phyloP scores from a whole-genome alignment of 2,888 invertebrate genomes.

The Acleris holmiana region DNA sequence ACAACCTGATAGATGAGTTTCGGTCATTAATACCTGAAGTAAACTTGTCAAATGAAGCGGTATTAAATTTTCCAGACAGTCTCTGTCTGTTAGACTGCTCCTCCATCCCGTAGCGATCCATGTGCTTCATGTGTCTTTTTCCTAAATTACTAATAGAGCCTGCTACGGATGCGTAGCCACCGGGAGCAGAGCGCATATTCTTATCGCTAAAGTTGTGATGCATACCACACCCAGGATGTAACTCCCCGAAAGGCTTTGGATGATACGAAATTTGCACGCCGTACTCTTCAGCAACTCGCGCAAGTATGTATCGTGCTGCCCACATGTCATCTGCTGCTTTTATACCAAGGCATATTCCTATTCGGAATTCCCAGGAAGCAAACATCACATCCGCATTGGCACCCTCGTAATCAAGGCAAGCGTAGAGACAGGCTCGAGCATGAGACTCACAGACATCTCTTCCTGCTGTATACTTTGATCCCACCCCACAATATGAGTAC shows the following conservation, averaged over 20 bases:
- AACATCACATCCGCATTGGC: constrained; percentile 99
- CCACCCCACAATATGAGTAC: constrained; percentile 95
- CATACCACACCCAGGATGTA: constrained; percentile 94
- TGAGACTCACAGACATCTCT: constrained; percentile 97
- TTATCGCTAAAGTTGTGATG: constrained; percentile 96
- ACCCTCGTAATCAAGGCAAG: constrained; percentile 96
- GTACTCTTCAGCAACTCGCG: constrained; percentile 94
- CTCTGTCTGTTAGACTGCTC: constrained; percentile 97
- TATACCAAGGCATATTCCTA: constrained; percentile 95
- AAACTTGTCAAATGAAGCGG: constrained; percentile 97
- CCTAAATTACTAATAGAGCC: constrained; percentile 96
- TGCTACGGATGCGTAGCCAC: constrained; percentile 90
- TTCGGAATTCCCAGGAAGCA: constrained; percentile 95
- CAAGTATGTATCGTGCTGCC: constrained; percentile 92
- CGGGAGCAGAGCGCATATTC: constrained; percentile 91
- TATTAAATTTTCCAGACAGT: constrained; percentile 97
- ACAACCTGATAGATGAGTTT: constrained; percentile 96
- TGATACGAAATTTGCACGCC: constrained; percentile 88
- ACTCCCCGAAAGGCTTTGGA: constrained; percentile 90
- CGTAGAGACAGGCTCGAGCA: constrained; percentile 91
- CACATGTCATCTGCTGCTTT: constrained; percentile 93
- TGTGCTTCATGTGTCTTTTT: constrained; percentile 94
- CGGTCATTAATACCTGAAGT: constrained; percentile 95
- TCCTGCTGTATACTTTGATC: constrained; percentile 95
- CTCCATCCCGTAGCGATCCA: constrained; percentile 94